phyloP scores from a whole-genome alignment of 2,113 vertebrate genomes.

The Alligator mississippiensis region DNA sequence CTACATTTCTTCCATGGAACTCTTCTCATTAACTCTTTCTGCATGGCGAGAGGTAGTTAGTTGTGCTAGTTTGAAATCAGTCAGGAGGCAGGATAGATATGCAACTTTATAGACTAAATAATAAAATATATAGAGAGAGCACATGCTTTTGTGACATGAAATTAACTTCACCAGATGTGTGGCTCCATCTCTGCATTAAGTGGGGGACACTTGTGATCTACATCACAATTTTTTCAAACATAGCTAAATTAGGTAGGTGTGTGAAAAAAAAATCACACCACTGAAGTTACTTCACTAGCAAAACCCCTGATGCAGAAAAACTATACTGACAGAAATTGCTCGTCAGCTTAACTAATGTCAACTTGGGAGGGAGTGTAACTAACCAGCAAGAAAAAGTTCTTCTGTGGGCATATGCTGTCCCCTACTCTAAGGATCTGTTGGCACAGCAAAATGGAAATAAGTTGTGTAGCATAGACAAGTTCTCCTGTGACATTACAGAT shows the following conservation, averaged over 20 bases:
- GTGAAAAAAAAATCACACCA: neutral
- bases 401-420: neutral
- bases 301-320: neutral
- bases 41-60: neutral
- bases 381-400: neutral
- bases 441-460: too few species aligned
- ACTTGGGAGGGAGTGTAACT: neutral
- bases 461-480: too few species aligned
- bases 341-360: neutral
- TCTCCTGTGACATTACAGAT: too few species aligned
- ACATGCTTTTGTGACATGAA: too few species aligned
- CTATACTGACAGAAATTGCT: neutral
- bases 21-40: neutral
- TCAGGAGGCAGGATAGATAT: too few species aligned
- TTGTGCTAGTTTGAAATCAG: too few species aligned
- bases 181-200: too few species aligned
- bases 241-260: neutral
- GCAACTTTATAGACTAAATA: too few species aligned
- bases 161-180: too few species aligned
- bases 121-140: too few species aligned
- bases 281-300: neutral
- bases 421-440: too few species aligned
- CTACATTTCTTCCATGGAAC: neutral
- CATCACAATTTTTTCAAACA: neutral
- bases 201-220: too few species aligned